Conservation (phyloP, 2,888 invertebrate genomes). For the Empis livida region DNA sequence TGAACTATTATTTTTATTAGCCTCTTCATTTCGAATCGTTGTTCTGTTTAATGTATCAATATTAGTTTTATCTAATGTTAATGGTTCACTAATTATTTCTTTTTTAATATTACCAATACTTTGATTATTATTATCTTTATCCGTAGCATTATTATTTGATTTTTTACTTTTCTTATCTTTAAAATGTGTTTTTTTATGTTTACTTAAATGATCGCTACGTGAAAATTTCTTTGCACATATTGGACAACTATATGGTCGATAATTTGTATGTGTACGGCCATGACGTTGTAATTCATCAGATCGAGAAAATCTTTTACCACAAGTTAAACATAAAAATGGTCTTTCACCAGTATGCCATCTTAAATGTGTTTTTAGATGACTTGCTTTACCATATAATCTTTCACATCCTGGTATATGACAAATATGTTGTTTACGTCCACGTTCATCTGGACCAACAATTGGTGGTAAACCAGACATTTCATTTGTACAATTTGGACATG, state of each 20-base stretch:
- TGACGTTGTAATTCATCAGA: conserved; percentile 87
- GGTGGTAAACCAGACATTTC: conserved; percentile 67
- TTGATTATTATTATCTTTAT: conserved; percentile 12
- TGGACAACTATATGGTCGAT: conserved; percentile 76
- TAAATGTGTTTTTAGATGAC: conserved; percentile 83
- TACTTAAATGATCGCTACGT: conserved; percentile 86
- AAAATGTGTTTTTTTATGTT: conserved; percentile 78
- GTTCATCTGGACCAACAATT: conserved; percentile 55
- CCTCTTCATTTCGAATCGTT: neutral
- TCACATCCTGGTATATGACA: conserved; percentile 81
- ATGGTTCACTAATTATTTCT: neutral
- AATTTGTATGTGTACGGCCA: conserved; percentile 76
- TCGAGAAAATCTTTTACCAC: conserved; percentile 82
- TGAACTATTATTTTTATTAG: neutral
- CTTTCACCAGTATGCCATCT: conserved; percentile 90
- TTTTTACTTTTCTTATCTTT: conserved; percentile 34
- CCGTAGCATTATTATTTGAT: conserved; percentile 16
- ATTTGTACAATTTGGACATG: conserved; percentile 67
- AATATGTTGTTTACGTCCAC: conserved; percentile 68
- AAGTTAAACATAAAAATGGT: conserved; percentile 78
- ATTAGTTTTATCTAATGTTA: too few species aligned
- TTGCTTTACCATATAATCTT: conserved; percentile 85
- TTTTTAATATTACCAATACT: neutral
- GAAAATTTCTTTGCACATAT: conserved; percentile 84
- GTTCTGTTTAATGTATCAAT: too few species aligned